Evolutionary conservation across 2,888 invertebrate genomes (phyloP), one percentile per base, ranked within the genome.

Genomic region (Aporophyla lueneburgensis): DNA sequence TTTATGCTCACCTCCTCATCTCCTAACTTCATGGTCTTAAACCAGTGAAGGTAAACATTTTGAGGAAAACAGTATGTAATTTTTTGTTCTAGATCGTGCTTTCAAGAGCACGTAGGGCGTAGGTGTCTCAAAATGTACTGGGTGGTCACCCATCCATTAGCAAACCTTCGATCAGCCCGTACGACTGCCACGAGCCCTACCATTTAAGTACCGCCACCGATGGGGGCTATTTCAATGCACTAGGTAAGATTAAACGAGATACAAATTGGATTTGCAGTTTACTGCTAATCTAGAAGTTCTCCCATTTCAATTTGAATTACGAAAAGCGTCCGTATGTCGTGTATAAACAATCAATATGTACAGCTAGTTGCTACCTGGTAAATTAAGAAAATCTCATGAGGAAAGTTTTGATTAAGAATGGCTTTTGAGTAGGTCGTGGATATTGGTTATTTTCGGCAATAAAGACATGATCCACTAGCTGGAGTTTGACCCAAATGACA

Each of bases 221-320:
- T 24, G 21, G 40, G 14, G 10, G 27, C 27, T n/a, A 65, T 71
- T 43, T n/a, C 6, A 24, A 43, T n/a, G 14, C 19, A 21, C 53
- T 62, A 56, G 9, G 4, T 40, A 75, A 75, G 24, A 65, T n/a
- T 56, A 40, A 56, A 56, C 75, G 56, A 56, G 21, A 1, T 65
- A 75, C 40, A 75, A 75, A 75, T 75, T 75, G 54, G 33, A 65
- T 56, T 75, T 56, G 19, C 56, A 75, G 24, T 65, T 65, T 14
- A 75, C 56, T 75, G 75, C 49, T 65, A 6, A 54, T n/a, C 24
- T 56, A 49, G 33, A 16, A 49, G 21, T 16, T 54, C 46, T 54
- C 21, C 24, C 56, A 75, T 65, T 75, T 75, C 24, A 75, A 75
- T 75, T 74, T 40, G 7, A 56, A 54, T 56, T 33, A 65, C 56